These are phyloP conservation scores for Dromiciops gliroides DNA, from an alignment of 2,113 vertebrate species.

Conservation along the genomic window DNA sequence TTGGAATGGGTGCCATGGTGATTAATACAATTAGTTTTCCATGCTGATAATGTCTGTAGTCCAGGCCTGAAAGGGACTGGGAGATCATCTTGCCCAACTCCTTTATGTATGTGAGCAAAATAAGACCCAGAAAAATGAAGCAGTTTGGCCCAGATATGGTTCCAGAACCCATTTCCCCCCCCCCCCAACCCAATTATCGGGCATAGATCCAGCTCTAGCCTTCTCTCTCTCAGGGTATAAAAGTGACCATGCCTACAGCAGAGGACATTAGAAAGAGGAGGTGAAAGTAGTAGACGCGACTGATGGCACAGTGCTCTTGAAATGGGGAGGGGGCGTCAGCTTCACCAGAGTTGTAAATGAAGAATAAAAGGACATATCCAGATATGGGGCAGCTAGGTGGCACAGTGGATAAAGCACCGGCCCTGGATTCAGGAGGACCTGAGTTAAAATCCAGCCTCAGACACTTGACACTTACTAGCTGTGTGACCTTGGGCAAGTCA, in stretches of 20 bases:
- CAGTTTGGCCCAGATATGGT: not conserved
- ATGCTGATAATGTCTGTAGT: constrained; percentile 78
- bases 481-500: too few species aligned
- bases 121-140: not conserved
- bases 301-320: not conserved
- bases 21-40: constrained; percentile 82
- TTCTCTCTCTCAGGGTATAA: constrained; percentile 14
- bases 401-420: too few species aligned
- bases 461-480: too few species aligned
- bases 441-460: too few species aligned
- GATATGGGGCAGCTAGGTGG: too few species aligned
- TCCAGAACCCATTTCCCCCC: constrained; percentile 20
- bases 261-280: not conserved
- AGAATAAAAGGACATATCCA: not conserved
- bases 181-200: constrained; percentile 44
- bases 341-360: not conserved
- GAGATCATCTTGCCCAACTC: not conserved
- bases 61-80: constrained; percentile 36
- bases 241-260: constrained; percentile 33
- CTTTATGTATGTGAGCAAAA: not conserved
- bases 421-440: too few species aligned
- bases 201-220: constrained; percentile 46
- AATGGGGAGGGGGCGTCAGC: not conserved
- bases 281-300: not conserved
- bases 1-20: constrained; percentile 69